Percentiles rank a stretch among this genome's conserved stretches.
Conservation (phyloP, 37 sponge, comb jelly and placozoan genomes). For the Diacarnus erythraeanus region DNA sequence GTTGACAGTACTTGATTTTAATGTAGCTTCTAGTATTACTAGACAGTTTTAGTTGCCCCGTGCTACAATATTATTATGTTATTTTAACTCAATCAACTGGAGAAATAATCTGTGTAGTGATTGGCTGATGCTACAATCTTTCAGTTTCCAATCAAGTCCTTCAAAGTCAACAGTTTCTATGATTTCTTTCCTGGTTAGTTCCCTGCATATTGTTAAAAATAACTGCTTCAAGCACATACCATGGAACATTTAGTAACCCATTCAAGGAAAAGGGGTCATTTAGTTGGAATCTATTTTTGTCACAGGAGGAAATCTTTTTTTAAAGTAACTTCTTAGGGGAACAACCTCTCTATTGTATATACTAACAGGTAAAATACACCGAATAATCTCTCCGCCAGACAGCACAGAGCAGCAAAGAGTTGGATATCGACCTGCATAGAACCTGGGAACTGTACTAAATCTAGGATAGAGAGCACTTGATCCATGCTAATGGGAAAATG, state of each 20-base stretch:
- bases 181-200: conserved; percentile 41
- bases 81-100: conserved; percentile 9
- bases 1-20: too few relatives aligned
- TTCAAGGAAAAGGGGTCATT: too few relatives aligned
- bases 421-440: conserved; percentile 14
- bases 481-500: conserved; percentile 19
- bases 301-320: too few relatives aligned
- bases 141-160: conserved; percentile 76
- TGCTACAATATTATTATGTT: too few relatives aligned
- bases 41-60: too few relatives aligned
- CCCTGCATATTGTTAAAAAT: not conserved
- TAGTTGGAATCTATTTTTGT: too few relatives aligned
- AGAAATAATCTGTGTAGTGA: conserved; percentile 26
- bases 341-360: too few relatives aligned
- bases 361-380: conserved; percentile 47
- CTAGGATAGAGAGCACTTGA: conserved; percentile 21
- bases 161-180: conserved; percentile 79
- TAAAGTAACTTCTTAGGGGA: too few relatives aligned
- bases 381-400: conserved; percentile 55
- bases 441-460: conserved; percentile 20
- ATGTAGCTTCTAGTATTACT: too few relatives aligned
- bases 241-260: not conserved
- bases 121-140: conserved; percentile 45
- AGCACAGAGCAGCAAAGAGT: conserved; percentile 67
- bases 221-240: not conserved